Conservation (phyloP, 2,113 vertebrate species). For the Nibea albiflora region DNA sequence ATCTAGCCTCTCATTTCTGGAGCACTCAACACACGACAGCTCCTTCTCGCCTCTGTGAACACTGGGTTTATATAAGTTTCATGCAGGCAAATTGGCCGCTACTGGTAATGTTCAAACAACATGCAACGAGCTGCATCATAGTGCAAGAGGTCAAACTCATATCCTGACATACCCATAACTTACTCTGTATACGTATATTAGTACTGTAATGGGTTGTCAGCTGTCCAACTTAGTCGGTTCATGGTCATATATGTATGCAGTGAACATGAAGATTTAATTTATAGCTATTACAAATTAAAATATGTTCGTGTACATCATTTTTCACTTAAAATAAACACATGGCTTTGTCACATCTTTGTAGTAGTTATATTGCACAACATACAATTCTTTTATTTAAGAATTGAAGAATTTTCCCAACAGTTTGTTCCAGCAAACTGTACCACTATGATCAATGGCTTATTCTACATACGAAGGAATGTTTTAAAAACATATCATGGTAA, state of each 20-base stretch:
- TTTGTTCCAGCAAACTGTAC: neutral
- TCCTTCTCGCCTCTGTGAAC: constrained; percentile 27
- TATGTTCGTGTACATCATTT: too few relatives aligned
- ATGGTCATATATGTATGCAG: neutral
- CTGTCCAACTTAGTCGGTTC: neutral
- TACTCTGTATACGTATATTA: neutral
- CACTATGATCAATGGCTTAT: neutral
- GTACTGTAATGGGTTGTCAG: neutral
- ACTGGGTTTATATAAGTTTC: constrained; percentile 23
- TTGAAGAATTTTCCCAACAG: too few relatives aligned
- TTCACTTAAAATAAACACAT: neutral
- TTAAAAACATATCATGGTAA: too few relatives aligned
- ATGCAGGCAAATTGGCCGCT: constrained; percentile 14
- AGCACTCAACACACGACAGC: constrained; percentile 32
- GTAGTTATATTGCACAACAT: neutral
- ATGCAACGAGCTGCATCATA: constrained; percentile 15
- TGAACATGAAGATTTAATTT: neutral
- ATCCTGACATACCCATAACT: neutral
- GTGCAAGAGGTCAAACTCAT: neutral
- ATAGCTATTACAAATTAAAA: too few relatives aligned
- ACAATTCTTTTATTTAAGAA: neutral
- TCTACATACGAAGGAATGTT: too few relatives aligned
- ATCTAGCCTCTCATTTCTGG: constrained; percentile 2
- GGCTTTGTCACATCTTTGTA: neutral
- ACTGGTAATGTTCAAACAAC: constrained; percentile 29